Conservation (phyloP, 2,888 invertebrate species). For the Folsomia candida region DNA sequence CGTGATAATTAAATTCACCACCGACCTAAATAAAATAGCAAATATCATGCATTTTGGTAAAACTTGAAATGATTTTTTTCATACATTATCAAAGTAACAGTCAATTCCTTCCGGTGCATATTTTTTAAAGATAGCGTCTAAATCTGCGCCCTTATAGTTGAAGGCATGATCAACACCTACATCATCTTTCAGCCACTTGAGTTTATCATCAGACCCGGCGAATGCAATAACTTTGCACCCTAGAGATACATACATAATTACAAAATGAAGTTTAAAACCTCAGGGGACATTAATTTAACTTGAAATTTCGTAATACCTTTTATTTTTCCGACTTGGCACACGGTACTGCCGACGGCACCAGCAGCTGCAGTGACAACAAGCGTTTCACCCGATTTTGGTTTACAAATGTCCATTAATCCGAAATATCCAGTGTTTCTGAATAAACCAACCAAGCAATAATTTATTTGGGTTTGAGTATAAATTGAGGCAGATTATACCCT, state of each 20-base stretch:
- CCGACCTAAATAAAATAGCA: conserved; percentile 60
- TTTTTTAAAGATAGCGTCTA: conserved; percentile 60
- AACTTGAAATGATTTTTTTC: conserved; percentile 47
- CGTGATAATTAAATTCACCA: conserved; percentile 62
- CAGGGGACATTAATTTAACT: no score
- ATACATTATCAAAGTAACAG: conserved; percentile 75
- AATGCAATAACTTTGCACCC: conserved; percentile 69
- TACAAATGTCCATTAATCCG: conserved; percentile 68
- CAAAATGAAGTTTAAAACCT: neutral
- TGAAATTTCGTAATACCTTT: conserved; percentile 57
- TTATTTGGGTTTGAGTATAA: neutral
- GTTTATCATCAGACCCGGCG: conserved; percentile 69
- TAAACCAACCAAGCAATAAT: neutral
- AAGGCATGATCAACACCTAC: conserved; percentile 67
- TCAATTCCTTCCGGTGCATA: conserved; percentile 68
- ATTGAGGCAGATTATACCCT: neutral
- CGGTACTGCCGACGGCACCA: conserved; percentile 73
- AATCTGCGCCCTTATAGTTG: conserved; percentile 67
- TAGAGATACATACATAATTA: conserved; percentile 13
- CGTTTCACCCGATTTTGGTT: conserved; percentile 69
- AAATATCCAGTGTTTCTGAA: conserved; percentile 70
- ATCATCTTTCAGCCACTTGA: conserved; percentile 65
- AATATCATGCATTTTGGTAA: neutral
- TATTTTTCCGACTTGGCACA: conserved; percentile 74
- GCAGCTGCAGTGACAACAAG: conserved; percentile 73